phyloP scores from a whole-genome alignment of 2,888 invertebrate genomes.

The Corbicula japonica region DNA sequence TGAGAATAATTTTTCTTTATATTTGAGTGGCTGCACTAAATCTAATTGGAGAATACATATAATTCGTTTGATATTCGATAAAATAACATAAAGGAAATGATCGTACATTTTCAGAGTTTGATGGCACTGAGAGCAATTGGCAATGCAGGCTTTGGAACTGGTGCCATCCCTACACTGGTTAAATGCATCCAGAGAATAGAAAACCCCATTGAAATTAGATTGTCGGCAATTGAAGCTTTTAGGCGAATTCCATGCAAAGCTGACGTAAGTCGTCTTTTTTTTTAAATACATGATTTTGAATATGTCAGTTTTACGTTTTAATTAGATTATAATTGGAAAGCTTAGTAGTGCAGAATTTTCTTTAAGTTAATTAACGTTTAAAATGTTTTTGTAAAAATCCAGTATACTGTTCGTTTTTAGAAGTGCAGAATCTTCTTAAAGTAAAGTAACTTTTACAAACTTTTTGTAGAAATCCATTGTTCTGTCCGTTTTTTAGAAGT shows the following conservation, averaged over 20 bases:
- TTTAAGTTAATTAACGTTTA: no score
- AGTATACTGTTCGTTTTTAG: no score
- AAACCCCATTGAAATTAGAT: conserved; percentile 91
- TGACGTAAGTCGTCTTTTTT: conserved; percentile 76
- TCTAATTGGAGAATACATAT: no score
- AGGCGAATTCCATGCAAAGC: conserved; percentile 90
- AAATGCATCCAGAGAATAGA: conserved; percentile 87
- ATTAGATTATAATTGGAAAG: no score
- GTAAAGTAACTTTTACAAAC: neutral
- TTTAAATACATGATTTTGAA: neutral
- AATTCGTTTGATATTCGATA: no score
- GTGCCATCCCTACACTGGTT: conserved; percentile 75
- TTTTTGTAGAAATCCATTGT: neutral
- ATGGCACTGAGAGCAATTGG: conserved; percentile 94
- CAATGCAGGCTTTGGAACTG: conserved; percentile 92
- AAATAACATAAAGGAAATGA: no score
- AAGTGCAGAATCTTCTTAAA: no score
- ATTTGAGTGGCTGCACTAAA: no score
- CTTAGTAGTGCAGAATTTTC: no score
- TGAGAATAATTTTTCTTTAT: no score
- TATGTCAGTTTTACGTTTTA: no score
- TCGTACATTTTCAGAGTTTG: conserved; percentile 87
- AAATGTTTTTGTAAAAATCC: no score
- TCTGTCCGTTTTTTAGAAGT: neutral
- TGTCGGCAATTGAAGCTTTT: conserved; percentile 94